These are phyloP conservation scores for Simalia tracyae DNA, from an alignment of 2,797 vertebrate genomes.

Conservation along the genomic window DNA sequence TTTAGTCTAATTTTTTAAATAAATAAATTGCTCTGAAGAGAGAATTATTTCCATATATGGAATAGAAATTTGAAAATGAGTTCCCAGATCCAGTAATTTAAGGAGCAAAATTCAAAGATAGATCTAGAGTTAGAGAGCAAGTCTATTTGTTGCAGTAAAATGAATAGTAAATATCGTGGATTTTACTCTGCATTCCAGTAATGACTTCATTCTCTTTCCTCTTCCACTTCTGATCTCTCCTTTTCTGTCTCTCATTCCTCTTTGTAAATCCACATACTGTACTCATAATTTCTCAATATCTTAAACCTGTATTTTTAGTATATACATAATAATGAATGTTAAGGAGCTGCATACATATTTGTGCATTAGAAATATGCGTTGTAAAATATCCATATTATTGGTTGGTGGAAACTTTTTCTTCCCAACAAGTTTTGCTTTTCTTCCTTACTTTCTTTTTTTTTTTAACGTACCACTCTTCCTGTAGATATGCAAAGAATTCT, in stretches of 20 bases:
- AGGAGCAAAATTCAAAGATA: conserved; percentile 24
- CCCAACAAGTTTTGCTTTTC: conserved; percentile 23
- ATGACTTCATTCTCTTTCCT: conserved; percentile 15
- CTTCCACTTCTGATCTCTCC: conserved; percentile 2
- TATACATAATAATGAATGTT: conserved; percentile 25
- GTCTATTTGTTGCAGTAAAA: conserved; percentile 18
- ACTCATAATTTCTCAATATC: conserved; percentile 45
- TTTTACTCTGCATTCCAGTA: conserved; percentile 34
- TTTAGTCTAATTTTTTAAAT: background rate
- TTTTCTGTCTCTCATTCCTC: conserved; percentile 11
- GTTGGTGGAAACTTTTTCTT: conserved; percentile 55
- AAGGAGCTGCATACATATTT: conserved; percentile 43
- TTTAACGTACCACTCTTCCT: conserved; percentile 31
- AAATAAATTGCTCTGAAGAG: background rate
- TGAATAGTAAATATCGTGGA: conserved; percentile 27
- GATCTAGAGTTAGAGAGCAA: conserved; percentile 39
- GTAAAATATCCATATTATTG: conserved; percentile 62
- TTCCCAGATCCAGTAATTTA: conserved; percentile 32
- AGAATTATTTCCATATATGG: conserved; percentile 49
- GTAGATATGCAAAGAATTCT: conserved; percentile 55
- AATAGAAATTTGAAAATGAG: conserved; percentile 13
- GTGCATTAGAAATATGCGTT: conserved; percentile 46
- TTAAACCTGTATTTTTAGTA: conserved; percentile 46
- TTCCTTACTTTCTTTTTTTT: conserved; percentile 6
- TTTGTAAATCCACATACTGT: conserved; percentile 8